Base-by-base conservation (phyloP, 64 coral and sea anemone genomes). In the Pocillopora damicornis region DNA sequence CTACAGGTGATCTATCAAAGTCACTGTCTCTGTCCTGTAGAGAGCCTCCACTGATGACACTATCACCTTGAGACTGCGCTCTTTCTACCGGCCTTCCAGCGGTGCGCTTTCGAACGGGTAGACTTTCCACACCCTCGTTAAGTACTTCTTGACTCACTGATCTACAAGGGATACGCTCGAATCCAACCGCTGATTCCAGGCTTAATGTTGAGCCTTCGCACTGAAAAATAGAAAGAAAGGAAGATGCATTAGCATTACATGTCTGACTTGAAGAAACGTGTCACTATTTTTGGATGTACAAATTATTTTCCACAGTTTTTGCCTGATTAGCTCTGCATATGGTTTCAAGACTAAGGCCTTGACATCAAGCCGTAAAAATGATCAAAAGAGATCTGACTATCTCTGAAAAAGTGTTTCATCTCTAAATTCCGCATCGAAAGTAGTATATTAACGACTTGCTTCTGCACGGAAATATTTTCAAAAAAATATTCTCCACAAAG, bases 1-100 rank as follows among this genome's bases (percentile, higher is more conserved):
- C 60, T 35, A 96, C 37, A 13, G 75, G 94, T 25, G 87, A 73
- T 80, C 91, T 84, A 61, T 95, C 94, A 66, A 95, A 96, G 74
- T 96, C 94, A 58, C 77, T 80, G 0, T 96, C 94, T 81, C 92
- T 90, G 38, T 96, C 94, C 80, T 96, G 94, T 23, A 93, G 89
- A 18, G 94, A 96, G 18, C 89, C 94, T 63, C 91, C 94, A 61
- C 94, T 96, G 82, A 96, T 91, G 26, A 96, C 88, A 78, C 94
- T 96, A 61, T 96, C 94, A 18, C 89, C 94, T 90, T 96, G 94
- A 15, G 94, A 96, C 38, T 90, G 91, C 11, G 90, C 92, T 35
- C 94, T 91, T 57, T 90, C 76, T 51, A 96, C 92, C 73, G 89
- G 91, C 26, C 88, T 76, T 59, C 86, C 91, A 25, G 91, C 57